Evolutionary conservation across 2,113 vertebrate species (phyloP).

Genomic region (Neofelis nebulosa): DNA sequence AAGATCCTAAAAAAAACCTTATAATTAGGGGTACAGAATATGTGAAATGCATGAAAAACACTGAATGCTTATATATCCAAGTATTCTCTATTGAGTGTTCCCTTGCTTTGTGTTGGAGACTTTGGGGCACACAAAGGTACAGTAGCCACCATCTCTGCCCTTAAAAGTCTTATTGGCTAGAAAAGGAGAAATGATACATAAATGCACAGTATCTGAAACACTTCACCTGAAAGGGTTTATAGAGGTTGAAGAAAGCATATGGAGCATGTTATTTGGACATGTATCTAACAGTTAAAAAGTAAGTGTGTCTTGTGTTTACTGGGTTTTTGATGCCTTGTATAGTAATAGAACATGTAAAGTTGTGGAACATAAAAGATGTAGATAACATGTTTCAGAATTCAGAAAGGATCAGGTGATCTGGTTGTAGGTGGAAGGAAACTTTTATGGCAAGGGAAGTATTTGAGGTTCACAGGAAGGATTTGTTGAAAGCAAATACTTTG

Average conservation of each 20-base stretch:
- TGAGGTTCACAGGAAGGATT: slow-evolving; percentile 22
- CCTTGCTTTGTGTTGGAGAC: background rate
- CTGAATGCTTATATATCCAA: background rate
- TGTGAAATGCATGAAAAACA: background rate
- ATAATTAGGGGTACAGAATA: background rate
- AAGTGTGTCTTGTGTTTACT: background rate
- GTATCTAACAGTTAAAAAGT: background rate
- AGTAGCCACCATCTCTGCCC: background rate
- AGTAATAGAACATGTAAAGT: background rate
- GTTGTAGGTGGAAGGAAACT: background rate
- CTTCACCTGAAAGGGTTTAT: background rate
- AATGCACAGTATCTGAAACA: background rate
- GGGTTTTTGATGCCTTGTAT: background rate
- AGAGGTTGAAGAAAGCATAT: background rate
- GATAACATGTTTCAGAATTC: slow-evolving; percentile 27
- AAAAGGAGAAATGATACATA: background rate
- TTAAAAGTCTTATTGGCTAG: background rate
- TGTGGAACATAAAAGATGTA: background rate
- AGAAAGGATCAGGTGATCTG: background rate
- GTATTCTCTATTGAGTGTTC: background rate
- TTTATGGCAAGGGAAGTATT: background rate
- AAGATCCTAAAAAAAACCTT: background rate
- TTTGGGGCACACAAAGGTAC: background rate
- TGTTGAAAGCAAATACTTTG: background rate
- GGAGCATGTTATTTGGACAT: slow-evolving; percentile 28